Base-by-base conservation (phyloP, 1,140 invertebrate genomes). In the Zaprionus lachaisei region DNA sequence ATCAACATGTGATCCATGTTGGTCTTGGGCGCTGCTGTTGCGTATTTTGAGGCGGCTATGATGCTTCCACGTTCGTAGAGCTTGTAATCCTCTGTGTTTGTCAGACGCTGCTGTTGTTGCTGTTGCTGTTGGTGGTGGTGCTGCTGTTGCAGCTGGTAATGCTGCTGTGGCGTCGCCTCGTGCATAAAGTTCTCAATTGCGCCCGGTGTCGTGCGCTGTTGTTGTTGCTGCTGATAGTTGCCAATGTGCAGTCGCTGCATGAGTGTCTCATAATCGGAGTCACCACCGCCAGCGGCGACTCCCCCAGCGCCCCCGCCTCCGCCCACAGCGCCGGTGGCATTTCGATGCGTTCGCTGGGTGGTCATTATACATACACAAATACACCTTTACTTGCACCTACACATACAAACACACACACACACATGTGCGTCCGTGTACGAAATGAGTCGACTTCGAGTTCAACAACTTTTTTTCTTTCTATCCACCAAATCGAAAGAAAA, bases 1-100 rank as follows among this genome's bases (percentile, higher is more conserved):
- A 77, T 28, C 44, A 81, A 51, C 15, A 85, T 62, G 38, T 79
- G 80, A 34, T 96, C 96, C 11, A 96, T 31, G 49, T 28, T 94
- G 66, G 95, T 94, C 83, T 96, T 96, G 14, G 96, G 96, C 12
- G 96, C 96, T 54, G 82, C 83, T 0, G 70, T 72, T 5, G 96
- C 95, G 92, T 96, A 97, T 82, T 96, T 96, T 1, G 96, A 96
- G 22, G 96, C 95, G 31, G 96, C 95, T 81, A 96, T 95, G 26
- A 96, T 92, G 71, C 81, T 92, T 38, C 76, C 80, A 93, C 95
- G 94, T 72, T 96, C 95, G 67, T 95, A 95, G 15, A 95, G 91
- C 69, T 95, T 95, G 76, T 95, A 95, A 64, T 95, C 95, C 22
- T 92, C 91, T 44, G 72, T 80, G 61, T 65, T 80, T 49, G 56